Evolutionary conservation across 2,113 vertebrate genomes (phyloP), one percentile per base, ranked within the genome.

Genomic region (Anoplopoma fimbria): DNA sequence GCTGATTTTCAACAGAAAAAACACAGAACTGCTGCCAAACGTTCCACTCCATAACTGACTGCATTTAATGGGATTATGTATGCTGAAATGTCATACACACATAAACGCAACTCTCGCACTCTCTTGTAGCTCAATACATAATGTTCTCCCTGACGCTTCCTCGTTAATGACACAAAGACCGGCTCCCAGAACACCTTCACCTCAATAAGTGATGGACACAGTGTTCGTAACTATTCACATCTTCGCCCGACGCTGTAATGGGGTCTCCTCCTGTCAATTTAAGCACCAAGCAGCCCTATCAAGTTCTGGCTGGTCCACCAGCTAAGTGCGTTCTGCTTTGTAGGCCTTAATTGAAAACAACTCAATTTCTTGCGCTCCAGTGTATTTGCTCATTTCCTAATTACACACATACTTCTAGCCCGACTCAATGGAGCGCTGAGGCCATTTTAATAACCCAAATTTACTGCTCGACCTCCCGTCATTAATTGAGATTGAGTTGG

Each of bases 261-360:
- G 90, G 63, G 83, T 71, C 80, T 75, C 79, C 70, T 77, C 74
- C 70, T 67, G 70, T 89, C 87, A 84, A 64, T 85, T 86, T 64
- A 65, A 82, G 74, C 84, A 80, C 72, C 72, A 81, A 86, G 79
- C 70, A 81, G 73, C 70, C 70, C 69, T 58, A 68, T 88, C 71
- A 53, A 69, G 57, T 74, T 70, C 47, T 82, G 76, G 71, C 62
- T 75, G 79, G 74, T 81, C 76, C 60, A 38, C 78, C 64, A 19
- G 36, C 75, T 63, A 57, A 85, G 75, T 57, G 33, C 3, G 72
- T 83, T 87, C 77, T 85, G 79, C 76, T 91, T 83, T 77, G 82
- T 65, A 64, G 71, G 38, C 9, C 49, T 86, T 92, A 77, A 92
- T 88, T 91, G 85, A 90, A 92, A 92, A 91, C 75, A 88, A 87